Base-by-base conservation (phyloP, 1,140 invertebrate species). In the Phocides pigmalion region DNA sequence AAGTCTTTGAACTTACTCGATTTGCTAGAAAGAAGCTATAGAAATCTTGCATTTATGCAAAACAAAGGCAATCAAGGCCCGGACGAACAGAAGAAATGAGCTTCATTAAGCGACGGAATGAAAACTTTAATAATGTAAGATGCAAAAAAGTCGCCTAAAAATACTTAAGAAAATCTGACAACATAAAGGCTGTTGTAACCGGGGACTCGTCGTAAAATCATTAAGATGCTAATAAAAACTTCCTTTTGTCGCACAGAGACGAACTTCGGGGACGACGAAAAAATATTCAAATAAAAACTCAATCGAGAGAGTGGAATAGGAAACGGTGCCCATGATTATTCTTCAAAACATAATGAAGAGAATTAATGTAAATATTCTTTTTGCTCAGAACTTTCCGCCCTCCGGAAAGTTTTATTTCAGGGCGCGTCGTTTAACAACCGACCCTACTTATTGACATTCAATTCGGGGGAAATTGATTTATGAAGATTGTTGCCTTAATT, bases 361-460 rank as follows among this genome's bases (percentile, higher is more conserved):
- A 92, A 92, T 92, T 92, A 91, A 92, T 92, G 91, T 92, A 92
- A 92, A 92, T 92, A 92, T 92, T 92, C 91, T 89, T 92, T 91
- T 91, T 87, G 74, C 79, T 82, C 67, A 68, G 74, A 89, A 84
- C 75, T 89, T 90, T 82, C 71, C 82, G 80, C 84, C 87, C 86
- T 87, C 81, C 79, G 79, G 76, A 85, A 92, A 92, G 87, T 91
- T 92, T 90, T 90, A 90, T 91, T 90, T 89, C 87, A 91, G 84
- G 81, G 77, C 77, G 81, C 84, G 81, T 87, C 87, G 83, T 90
- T 90, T 88, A 89, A 90, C 88, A 88, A 84, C 78, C 86, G 82
- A 83, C 88, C 87, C 90, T 83, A 87, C 87, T 91, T 90, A 89
- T 90, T 90, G 88, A 90, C 88, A 90, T 90, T 90, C 86, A 87